Base-by-base conservation (phyloP, 2,113 vertebrate genomes). In the Seriola aureovittata region DNA sequence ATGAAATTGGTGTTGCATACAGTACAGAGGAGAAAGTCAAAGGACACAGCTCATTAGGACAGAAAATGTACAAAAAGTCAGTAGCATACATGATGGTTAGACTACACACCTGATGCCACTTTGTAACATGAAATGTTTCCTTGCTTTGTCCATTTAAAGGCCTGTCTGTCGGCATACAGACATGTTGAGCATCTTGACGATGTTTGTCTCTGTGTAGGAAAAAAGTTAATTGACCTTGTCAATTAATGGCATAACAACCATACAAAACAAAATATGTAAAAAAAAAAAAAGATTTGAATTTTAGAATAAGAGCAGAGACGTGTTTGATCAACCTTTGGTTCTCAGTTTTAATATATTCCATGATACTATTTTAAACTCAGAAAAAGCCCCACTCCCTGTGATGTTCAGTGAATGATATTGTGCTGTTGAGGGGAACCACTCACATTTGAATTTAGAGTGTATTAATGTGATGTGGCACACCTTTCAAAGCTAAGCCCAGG, bases 381-480 rank as follows among this genome's bases (percentile, higher is more conserved):
- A 21, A 60, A 82, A 9, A 78, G 38, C n/a, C 34, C 5, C 4
- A 19, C 4, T 38, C 9, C 2, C 29, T 59, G n/a, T n/a, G 42
- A 19, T 75, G 52, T 50, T 67, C 3, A 36, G 29, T 48, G 9
- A 55, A 69, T 48, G 0, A 68, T 42, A 42, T 32, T 57, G 4
- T 62, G 44, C 38, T 42, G 34, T 55, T 66, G 48, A 76, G 25
- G 23, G 23, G 29, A 71, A 63, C 17, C 34, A 42, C 52, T 76
- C 68, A 58, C 12, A 76, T 88, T 88, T 81, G 78, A 73, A 59
- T 88, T 86, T 14, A 82, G 36, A 63, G 55, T 64, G 57, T 50
- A 66, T 77, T 76, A 79, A 72, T 82, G 23, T 79, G 66, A 78
- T 68, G 67, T 48, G 68, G 59, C 57, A 19, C 38, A 75, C 38